A percentile compares a stretch with the other conserved stretches of the same genome.
Conservation (phyloP, 2,113 vertebrate genomes). For the Grammomys surdaster region DNA sequence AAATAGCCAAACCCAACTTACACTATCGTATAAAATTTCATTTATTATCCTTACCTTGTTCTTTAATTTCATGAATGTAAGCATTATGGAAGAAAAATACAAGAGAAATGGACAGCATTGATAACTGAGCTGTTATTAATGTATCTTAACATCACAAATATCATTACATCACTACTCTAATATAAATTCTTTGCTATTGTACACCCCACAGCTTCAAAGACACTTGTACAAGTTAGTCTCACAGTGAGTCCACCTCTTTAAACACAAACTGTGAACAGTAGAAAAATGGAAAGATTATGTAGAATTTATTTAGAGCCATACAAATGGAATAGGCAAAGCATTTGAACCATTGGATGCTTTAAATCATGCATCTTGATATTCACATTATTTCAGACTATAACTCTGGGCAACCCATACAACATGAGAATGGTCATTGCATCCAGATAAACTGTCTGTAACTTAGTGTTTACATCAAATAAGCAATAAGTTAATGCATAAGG, state of each 20-base stretch:
- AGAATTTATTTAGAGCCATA: not conserved
- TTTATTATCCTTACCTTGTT: not conserved
- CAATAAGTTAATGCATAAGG: conserved; percentile 24
- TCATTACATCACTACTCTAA: not conserved
- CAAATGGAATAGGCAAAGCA: accelerated
- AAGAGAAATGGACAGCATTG: not conserved
- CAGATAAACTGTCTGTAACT: not conserved
- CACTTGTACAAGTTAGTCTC: not conserved
- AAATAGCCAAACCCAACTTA: not conserved
- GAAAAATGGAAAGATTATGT: not conserved
- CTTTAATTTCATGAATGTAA: not conserved
- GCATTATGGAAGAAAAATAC: not conserved
- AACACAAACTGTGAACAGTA: not conserved
- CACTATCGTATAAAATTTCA: not conserved
- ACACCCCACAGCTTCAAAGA: not conserved
- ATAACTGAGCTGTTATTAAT: not conserved
- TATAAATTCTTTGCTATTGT: not conserved
- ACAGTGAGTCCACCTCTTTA: not conserved
- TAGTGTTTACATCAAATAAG: not conserved
- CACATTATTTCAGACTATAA: not conserved
- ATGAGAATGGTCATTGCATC: not conserved
- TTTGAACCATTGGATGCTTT: not conserved
- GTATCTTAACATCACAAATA: not conserved
- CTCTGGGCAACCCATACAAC: not conserved
- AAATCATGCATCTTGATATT: not conserved